Evolutionary conservation across 2,113 vertebrate genomes (phyloP).

Genomic region (Apaloderma vittatum): DNA sequence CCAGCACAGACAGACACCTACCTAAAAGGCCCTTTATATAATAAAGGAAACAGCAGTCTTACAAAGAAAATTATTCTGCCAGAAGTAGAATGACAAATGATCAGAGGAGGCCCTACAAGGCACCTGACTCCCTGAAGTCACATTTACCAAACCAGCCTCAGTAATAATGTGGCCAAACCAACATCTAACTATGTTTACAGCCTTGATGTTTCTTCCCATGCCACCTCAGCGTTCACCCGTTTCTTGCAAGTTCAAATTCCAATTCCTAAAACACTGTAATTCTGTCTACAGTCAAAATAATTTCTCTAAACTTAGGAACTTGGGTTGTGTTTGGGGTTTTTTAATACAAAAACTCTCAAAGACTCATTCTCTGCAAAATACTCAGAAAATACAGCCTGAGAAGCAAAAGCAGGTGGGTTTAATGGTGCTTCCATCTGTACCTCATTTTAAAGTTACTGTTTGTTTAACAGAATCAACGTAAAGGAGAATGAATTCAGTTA

Average conservation of each 20-base stretch:
- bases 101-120: neutral
- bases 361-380: slow-evolving; percentile 34
- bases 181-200: neutral
- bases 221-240: neutral
- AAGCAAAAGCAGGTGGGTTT: slow-evolving; percentile 8
- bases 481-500: neutral
- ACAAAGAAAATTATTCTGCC: neutral
- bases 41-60: neutral
- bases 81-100: neutral
- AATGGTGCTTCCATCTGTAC: slow-evolving; percentile 10
- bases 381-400: neutral
- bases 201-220: neutral
- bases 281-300: neutral
- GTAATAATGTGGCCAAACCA: neutral
- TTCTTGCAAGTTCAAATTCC: neutral
- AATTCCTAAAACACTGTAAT: neutral
- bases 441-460: slow-evolving; percentile 29
- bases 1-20: neutral
- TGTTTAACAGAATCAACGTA: neutral
- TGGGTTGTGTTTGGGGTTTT: neutral
- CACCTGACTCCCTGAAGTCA: neutral
- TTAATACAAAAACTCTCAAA: neutral
- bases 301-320: neutral
- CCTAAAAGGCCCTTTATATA: neutral
- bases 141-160: neutral